A percentile compares a stretch with the other conserved stretches of the same genome.
Conservation (phyloP, 2,888 invertebrate genomes). For the Mycalesis mineus region DNA sequence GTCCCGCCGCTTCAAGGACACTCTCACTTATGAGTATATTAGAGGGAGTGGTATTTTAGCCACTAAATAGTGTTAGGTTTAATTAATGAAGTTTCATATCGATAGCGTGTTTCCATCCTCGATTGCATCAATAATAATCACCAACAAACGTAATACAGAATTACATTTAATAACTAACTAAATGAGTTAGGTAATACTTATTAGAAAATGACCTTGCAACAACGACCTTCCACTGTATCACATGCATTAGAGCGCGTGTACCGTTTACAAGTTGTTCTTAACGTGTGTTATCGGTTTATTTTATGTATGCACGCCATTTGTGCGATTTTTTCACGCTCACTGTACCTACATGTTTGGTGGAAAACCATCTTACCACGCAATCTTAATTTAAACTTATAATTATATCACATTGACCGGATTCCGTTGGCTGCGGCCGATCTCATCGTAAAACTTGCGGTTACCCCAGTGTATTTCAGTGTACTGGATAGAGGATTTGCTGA, state of each 20-base stretch:
- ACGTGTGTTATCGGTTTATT: constrained; percentile 53
- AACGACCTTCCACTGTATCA: not conserved
- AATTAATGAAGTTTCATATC: too few species aligned
- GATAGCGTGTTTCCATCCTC: too few species aligned
- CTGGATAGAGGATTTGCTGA: too few species aligned
- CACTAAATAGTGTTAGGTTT: too few species aligned
- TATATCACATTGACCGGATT: not conserved
- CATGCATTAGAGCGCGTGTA: not conserved
- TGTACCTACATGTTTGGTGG: not conserved
- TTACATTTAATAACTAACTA: not conserved
- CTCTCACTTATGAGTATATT: too few species aligned
- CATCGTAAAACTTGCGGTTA: not conserved
- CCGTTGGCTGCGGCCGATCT: too few species aligned
- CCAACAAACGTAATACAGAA: not conserved
- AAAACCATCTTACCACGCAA: constrained; percentile 24
- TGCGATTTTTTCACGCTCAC: constrained; percentile 47
- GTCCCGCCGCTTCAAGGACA: too few species aligned
- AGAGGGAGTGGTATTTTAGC: too few species aligned
- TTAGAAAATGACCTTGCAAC: constrained; percentile 1
- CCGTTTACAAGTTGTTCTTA: constrained; percentile 34
- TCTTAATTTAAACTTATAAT: constrained; percentile 4
- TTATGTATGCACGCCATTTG: constrained; percentile 48
- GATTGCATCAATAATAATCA: too few species aligned
- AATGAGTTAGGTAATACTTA: not conserved
- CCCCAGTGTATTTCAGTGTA: too few species aligned